Conservation (phyloP, 53 echinoderm and acorn worm species). For the Luidia sarsii region DNA sequence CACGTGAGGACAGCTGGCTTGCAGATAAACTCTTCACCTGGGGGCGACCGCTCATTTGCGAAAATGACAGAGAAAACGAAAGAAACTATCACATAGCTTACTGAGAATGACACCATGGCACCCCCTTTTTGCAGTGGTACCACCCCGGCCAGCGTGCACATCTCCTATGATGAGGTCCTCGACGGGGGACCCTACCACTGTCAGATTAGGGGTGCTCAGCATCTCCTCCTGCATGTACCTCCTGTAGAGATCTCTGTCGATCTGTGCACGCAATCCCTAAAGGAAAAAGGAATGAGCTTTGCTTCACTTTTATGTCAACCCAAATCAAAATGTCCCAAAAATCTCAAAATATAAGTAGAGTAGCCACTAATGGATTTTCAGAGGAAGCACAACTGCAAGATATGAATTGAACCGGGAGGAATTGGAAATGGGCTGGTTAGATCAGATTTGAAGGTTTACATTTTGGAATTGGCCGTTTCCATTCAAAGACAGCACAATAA, state of each 20-base stretch:
- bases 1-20: no score
- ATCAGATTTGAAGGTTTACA: no score
- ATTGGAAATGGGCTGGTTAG: no score
- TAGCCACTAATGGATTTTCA: not conserved
- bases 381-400: not conserved
- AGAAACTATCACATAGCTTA: no score
- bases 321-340: not conserved
- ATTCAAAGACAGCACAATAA: no score
- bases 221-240: slow-evolving; percentile 95
- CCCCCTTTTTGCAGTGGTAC: slow-evolving; percentile 37
- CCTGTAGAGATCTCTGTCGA: slow-evolving; percentile 86
- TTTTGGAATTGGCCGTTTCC: no score
- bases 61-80: no score
- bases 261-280: slow-evolving; percentile 94
- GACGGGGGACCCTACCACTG: slow-evolving; percentile 81
- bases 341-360: not conserved
- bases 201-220: slow-evolving; percentile 82
- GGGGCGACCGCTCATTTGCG: no score
- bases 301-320: not conserved
- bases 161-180: slow-evolving; percentile 86
- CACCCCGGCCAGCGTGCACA: not conserved
- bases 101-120: slow-evolving; percentile 87
- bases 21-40: no score
- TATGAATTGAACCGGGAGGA: no score
- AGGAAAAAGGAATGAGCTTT: not conserved